A percentile compares a stretch with the other conserved stretches of the same genome.
phyloP scores from a whole-genome alignment of 2,888 invertebrate species.

The Habroteleia sp. region DNA sequence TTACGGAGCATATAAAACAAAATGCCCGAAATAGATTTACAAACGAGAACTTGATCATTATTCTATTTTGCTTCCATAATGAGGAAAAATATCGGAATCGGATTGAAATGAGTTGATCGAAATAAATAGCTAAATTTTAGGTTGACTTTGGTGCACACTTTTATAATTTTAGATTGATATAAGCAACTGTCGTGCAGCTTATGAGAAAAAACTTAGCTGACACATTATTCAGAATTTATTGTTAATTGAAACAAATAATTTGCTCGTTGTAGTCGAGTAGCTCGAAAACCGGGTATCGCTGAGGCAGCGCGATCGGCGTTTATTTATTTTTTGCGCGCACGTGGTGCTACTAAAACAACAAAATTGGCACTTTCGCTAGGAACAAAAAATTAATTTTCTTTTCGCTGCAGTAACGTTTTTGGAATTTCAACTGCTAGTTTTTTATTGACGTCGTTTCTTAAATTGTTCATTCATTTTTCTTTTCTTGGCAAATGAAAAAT shows the following conservation, averaged over 20 bases:
- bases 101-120: too few relatives aligned
- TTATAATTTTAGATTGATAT: background rate
- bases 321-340: slow-evolving; percentile 41
- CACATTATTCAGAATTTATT: slow-evolving; percentile 45
- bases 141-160: too few relatives aligned
- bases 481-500: too few relatives aligned
- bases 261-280: background rate
- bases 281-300: slow-evolving; percentile 36
- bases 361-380: slow-evolving; percentile 26
- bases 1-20: too few relatives aligned
- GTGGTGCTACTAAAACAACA: slow-evolving; percentile 17
- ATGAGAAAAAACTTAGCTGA: slow-evolving; percentile 41
- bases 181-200: slow-evolving; percentile 23
- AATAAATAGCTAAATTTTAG: too few relatives aligned
- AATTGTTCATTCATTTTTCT: too few relatives aligned
- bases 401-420: slow-evolving; percentile 10
- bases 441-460: background rate
- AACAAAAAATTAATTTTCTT: slow-evolving; percentile 41
- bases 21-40: too few relatives aligned
- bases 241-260: slow-evolving; percentile 52
- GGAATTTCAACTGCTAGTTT: slow-evolving; percentile 15
- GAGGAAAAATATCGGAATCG: too few relatives aligned
- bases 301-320: slow-evolving; percentile 34
- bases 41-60: too few relatives aligned
- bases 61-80: too few relatives aligned